phyloP scores from a whole-genome alignment of 1,140 invertebrate genomes.

The Procambarus clarkii region DNA sequence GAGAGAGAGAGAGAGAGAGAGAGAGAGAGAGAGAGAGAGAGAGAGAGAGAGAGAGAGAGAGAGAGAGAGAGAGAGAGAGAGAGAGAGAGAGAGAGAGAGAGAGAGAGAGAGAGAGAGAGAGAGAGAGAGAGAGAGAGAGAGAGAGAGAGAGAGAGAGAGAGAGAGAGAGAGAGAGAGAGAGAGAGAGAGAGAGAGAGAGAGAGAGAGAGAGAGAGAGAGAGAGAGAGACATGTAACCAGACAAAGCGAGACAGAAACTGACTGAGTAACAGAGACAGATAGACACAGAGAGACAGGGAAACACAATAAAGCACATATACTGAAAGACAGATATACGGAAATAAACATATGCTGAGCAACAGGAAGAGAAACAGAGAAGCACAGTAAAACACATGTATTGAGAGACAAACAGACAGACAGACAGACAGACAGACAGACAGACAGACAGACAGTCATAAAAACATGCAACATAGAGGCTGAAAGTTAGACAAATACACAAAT shows the following conservation, averaged over 20 bases:
- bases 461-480: no score
- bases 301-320: neutral
- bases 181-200: neutral
- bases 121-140: constrained; percentile 20
- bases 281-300: no score
- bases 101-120: neutral
- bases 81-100: constrained; percentile 11
- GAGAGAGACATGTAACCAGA: no score
- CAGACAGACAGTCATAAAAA: no score
- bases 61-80: constrained; percentile 14
- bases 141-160: neutral
- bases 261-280: no score
- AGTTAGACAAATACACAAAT: no score
- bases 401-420: no score
- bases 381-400: no score
- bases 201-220: constrained; percentile 15
- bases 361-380: no score
- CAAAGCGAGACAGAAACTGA: neutral
- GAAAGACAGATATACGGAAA: no score
- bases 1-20: neutral
- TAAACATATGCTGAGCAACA: no score
- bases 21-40: neutral
- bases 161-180: neutral
- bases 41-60: constrained; percentile 6
- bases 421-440: no score